Evolutionary conservation across 2,797 vertebrate genomes (phyloP).

Genomic region (Darevskia nairensis): DNA sequence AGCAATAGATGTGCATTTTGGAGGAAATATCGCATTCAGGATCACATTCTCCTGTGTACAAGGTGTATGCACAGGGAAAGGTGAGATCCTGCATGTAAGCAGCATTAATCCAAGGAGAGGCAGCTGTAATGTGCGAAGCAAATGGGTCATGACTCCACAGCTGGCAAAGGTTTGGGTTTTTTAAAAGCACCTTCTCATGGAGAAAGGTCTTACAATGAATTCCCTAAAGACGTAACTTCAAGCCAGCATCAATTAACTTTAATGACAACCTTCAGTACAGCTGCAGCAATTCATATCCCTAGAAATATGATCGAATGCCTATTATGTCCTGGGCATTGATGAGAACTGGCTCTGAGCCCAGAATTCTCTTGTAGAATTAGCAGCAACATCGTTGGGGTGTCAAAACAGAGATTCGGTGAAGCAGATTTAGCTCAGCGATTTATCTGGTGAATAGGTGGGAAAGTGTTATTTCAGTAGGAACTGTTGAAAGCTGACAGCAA

Average conservation of each 20-base stretch:
- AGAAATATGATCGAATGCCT: not conserved
- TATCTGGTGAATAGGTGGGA: not conserved
- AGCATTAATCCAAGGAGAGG: not conserved
- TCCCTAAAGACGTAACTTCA: not conserved
- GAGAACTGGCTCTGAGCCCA: constrained; percentile 23
- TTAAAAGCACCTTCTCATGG: not conserved
- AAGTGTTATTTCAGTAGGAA: not conserved
- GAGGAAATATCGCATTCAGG: not conserved
- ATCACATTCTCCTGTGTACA: not conserved
- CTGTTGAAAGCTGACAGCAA: not conserved
- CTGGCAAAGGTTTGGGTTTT: too few species aligned
- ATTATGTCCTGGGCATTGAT: constrained; percentile 23
- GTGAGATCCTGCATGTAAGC: not conserved
- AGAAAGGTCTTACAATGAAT: not conserved
- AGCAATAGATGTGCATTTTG: not conserved
- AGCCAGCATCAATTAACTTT: not conserved
- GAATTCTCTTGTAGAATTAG: constrained; percentile 5
- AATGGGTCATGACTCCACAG: not conserved
- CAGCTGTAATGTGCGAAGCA: not conserved
- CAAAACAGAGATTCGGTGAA: not conserved
- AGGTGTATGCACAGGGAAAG: not conserved
- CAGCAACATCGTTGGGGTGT: not conserved
- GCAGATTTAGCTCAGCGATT: not conserved
- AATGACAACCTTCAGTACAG: not conserved
- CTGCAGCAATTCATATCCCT: not conserved